These are phyloP conservation scores for Meandrusa payeni DNA, from an alignment of 2,888 invertebrate genomes.

Conservation along the genomic window DNA sequence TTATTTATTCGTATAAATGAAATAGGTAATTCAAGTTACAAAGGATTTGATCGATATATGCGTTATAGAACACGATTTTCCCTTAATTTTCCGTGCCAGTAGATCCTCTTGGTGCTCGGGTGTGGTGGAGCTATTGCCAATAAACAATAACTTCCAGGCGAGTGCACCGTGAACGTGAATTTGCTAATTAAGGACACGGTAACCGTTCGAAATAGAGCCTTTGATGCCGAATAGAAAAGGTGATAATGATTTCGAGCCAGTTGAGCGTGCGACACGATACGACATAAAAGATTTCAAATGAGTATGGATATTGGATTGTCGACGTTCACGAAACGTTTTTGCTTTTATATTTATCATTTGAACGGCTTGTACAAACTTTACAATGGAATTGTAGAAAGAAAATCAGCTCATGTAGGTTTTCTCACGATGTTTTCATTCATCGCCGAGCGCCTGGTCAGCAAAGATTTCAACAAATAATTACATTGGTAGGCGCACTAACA, in stretches of 20 bases:
- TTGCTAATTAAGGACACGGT: constrained; percentile 74
- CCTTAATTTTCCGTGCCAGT: constrained; percentile 76
- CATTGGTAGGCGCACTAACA: too few species aligned
- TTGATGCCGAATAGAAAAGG: constrained; percentile 73
- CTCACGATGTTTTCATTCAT: too few species aligned
- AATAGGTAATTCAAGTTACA: too few species aligned
- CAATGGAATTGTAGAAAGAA: too few species aligned
- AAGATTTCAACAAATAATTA: too few species aligned
- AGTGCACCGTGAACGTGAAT: constrained; percentile 56
- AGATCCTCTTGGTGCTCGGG: constrained; percentile 44
- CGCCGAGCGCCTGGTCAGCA: too few species aligned
- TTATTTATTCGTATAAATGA: too few species aligned
- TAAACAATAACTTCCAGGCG: constrained; percentile 77
- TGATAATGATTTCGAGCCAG: constrained; percentile 48
- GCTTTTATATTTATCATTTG: too few species aligned
- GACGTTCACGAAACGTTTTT: too few species aligned
- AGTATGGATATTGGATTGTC: not conserved
- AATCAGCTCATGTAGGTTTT: too few species aligned
- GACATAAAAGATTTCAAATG: constrained; percentile 2
- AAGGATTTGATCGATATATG: too few species aligned
- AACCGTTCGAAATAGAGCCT: constrained; percentile 63
- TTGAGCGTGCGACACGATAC: constrained; percentile 33
- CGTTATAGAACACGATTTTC: constrained; percentile 53
- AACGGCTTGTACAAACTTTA: too few species aligned
- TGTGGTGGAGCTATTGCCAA: constrained; percentile 65